A percentile compares a stretch with the other conserved stretches of the same genome.
These are phyloP conservation scores for Podocnemis expansa DNA, from an alignment of 2,113 vertebrate species.

Conservation along the genomic window DNA sequence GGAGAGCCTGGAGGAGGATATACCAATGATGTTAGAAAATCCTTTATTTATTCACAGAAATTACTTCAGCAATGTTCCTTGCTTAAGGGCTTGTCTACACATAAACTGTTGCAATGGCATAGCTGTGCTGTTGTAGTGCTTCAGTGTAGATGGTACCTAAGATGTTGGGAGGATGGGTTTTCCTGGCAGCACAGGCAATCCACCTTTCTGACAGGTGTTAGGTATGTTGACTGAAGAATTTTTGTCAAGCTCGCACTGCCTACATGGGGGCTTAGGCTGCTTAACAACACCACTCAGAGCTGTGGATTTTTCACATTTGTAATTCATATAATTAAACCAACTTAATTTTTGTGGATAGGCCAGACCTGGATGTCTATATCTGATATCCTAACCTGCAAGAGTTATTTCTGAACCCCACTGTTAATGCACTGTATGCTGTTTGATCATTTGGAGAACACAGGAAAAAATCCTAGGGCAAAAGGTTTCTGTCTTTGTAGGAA, in stretches of 20 bases:
- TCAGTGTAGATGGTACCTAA: neutral
- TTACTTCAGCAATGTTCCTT: rapidly evolving
- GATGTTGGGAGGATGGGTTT: neutral
- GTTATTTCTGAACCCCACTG: neutral
- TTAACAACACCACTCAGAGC: neutral
- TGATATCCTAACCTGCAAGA: neutral
- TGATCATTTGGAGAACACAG: neutral
- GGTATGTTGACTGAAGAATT: neutral
- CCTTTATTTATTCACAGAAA: neutral
- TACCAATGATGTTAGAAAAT: neutral
- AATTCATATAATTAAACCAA: neutral
- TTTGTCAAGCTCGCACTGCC: neutral
- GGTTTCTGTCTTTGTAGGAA: neutral
- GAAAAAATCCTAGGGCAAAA: neutral
- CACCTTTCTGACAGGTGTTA: neutral
- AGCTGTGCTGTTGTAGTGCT: neutral
- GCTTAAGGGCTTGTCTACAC: neutral
- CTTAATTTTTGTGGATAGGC: neutral
- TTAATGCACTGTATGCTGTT: neutral
- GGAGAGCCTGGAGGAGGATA: neutral
- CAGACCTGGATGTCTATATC: neutral
- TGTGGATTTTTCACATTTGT: neutral
- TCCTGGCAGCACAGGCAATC: neutral
- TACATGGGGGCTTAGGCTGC: neutral
- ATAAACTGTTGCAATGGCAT: neutral